Evolutionary conservation across 2,888 invertebrate genomes (phyloP).

Genomic region (Andrena marginata): DNA sequence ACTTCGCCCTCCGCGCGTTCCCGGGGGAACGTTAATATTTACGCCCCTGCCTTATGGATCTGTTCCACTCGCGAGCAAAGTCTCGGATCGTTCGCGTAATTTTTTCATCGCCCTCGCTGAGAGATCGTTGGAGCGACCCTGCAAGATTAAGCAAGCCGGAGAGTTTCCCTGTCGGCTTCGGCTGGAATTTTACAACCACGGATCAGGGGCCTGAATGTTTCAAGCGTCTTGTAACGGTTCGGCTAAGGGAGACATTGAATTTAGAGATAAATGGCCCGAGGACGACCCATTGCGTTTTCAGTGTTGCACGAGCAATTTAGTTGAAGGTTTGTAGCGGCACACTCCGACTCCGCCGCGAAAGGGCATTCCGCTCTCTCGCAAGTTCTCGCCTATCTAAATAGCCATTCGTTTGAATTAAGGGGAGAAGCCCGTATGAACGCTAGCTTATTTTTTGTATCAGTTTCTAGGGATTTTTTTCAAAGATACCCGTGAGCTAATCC

Average conservation of each 20-base stretch:
- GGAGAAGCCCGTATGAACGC: too few species aligned
- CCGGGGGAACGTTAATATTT: slow-evolving; percentile 27
- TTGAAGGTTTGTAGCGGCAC: too few species aligned
- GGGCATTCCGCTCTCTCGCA: too few species aligned
- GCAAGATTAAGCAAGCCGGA: slow-evolving; percentile 9
- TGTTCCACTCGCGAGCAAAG: background rate
- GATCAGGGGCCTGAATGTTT: slow-evolving; percentile 7
- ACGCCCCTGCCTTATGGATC: background rate
- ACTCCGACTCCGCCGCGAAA: too few species aligned
- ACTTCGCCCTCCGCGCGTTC: background rate
- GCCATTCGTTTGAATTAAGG: too few species aligned
- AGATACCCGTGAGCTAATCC: too few species aligned
- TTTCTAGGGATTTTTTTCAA: too few species aligned
- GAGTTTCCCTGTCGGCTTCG: background rate
- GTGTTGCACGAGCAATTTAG: background rate
- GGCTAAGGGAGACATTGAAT: background rate
- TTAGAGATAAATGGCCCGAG: background rate
- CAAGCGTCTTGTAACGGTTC: background rate
- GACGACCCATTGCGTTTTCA: background rate
- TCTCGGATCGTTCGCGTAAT: slow-evolving; percentile 11
- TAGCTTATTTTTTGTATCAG: too few species aligned
- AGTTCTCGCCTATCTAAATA: too few species aligned
- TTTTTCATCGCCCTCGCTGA: slow-evolving; percentile 7
- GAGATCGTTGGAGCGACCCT: background rate
- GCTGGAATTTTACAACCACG: background rate